Evolutionary conservation across 1,140 invertebrate species (phyloP), one percentile per base, ranked within the genome.

Genomic region (Bombus breviceps): DNA sequence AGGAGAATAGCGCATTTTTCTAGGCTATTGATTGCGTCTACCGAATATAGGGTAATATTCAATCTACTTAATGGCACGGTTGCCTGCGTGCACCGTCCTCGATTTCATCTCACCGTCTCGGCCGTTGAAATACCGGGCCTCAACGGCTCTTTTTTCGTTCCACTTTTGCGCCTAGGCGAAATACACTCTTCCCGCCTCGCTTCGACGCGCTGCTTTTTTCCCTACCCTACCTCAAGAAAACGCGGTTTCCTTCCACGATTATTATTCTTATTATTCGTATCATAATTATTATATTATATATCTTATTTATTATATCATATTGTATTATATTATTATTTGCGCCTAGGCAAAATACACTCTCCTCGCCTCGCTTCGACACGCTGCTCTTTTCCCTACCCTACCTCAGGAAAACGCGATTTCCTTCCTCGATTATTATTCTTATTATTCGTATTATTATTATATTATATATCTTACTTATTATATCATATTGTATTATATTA

Each of bases 41-140:
- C 86, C 90, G 88, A 92, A 93, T 92, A 93, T 93, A 93, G 92
- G 91, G 89, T 93, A 93, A 93, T 93, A 93, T 93, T 93, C 92
- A 93, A 93, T 93, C 92, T 92, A 87, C 84, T 92, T 93, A 92
- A 93, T 93, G 90, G 89, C 89, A 82, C 78, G 87, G 66, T 86
- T 86, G 87, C 84, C 86, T 78, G 83, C 84, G 75, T 75, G 66
- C 78, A 84, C 75, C 89, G 91, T 92, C 91, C 91, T 92, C 91
- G 88, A 92, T 92, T 91, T 92, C 90, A 86, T 91, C 91, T 88
- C 84, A 66, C 75, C 88, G 84, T 47, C 83, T 68, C 74, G 47
- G 75, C 75, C 82, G 74, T 18, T 82, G 74, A 69, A 82, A 86
- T 81, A 89, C 71, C 80, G 76, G 87, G 66, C 83, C 83, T 72